Evolutionary conservation across 2,888 invertebrate genomes (phyloP).

Genomic region (Leptinotarsa peninsularis): DNA sequence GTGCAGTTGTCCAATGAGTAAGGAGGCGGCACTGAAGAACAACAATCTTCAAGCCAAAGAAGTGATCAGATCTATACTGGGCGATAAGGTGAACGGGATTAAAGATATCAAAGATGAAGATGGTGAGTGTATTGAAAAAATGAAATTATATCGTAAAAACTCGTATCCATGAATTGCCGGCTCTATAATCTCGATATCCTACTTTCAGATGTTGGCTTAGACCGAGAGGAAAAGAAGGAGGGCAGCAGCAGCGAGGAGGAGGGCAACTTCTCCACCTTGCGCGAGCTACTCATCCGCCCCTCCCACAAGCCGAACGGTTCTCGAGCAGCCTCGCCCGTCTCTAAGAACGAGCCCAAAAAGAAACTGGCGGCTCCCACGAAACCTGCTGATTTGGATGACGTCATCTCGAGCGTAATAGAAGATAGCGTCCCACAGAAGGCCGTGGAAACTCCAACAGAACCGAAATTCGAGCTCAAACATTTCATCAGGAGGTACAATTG

Average conservation of each 20-base stretch:
- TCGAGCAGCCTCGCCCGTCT: slow-evolving; percentile 63
- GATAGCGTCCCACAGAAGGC: slow-evolving; percentile 54
- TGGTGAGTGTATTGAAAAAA: slow-evolving; percentile 63
- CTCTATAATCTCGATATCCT: not conserved
- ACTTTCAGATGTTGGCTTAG: slow-evolving; percentile 74
- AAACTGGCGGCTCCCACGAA: slow-evolving; percentile 52
- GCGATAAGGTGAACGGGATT: slow-evolving; percentile 62
- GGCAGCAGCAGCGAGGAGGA: slow-evolving; percentile 75
- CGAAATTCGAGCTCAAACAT: slow-evolving; percentile 73
- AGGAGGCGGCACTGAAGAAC: slow-evolving; percentile 60
- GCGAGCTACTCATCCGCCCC: slow-evolving; percentile 83
- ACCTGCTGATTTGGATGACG: slow-evolving; percentile 73
- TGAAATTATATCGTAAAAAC: slow-evolving; percentile 54
- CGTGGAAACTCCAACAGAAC: slow-evolving; percentile 65
- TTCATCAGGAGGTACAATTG: slow-evolving; percentile 75
- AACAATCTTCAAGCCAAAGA: slow-evolving; percentile 61
- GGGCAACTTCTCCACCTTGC: slow-evolving; percentile 83
- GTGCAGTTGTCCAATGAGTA: slow-evolving; percentile 78
- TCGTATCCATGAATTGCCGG: slow-evolving; percentile 55
- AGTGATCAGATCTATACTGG: slow-evolving; percentile 61
- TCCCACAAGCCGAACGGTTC: slow-evolving; percentile 70
- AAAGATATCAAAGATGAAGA: slow-evolving; percentile 64
- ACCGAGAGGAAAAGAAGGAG: slow-evolving; percentile 70
- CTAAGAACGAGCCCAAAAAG: slow-evolving; percentile 47
- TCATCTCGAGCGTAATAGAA: slow-evolving; percentile 82